Base-by-base conservation (phyloP, 92 coral and sea anemone genomes). In the Scolanthus callimorphus region DNA sequence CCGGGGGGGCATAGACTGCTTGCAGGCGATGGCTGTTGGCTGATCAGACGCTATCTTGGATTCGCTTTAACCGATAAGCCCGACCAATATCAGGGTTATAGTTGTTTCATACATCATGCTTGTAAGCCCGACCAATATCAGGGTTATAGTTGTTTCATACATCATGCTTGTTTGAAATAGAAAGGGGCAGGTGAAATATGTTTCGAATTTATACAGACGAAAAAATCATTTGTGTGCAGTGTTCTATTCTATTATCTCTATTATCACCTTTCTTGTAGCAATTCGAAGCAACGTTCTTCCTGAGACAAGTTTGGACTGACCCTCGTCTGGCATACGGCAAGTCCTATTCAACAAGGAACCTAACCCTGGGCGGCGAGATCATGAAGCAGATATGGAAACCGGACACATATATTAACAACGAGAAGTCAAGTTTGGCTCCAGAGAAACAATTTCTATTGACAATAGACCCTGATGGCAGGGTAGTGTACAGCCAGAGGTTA, bases 341-440 rank as follows among this genome's bases (percentile, higher is more conserved):
- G 30, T 28, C 51, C 26, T 91, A 82, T 71, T 56, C 51, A 29
- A 67, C 59, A 23, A 81, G 86, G 39, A 86, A 86, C 53, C 62
- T 91, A 31, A 79, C 91, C 3, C 48, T 91, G 2, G 74, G 83
- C 17, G 95, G 95, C 25, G 85, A 88, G 8, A 91, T 91, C 22
- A 74, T 86, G 64, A 43, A 87, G 10, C 97, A 86, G 59, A 79
- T 91, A 34, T 91, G 97, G 97, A 61, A 78, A 41, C 97, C 97
- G 4, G 97, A 86, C 39, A 86, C 95, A 0, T 89, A 87, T 57
- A 80, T 91, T 8, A 85, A 84, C 62, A 87, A 91, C 64, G 97
- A 91, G 65, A 91, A 88, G 60, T 81, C 95, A 15, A 81, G 85
- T 29, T 27, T 30, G 31, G 78, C 84, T 17, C 95, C 95, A 0